phyloP scores from a whole-genome alignment of 2,888 invertebrate genomes.

The Ichneumon xanthorius region DNA sequence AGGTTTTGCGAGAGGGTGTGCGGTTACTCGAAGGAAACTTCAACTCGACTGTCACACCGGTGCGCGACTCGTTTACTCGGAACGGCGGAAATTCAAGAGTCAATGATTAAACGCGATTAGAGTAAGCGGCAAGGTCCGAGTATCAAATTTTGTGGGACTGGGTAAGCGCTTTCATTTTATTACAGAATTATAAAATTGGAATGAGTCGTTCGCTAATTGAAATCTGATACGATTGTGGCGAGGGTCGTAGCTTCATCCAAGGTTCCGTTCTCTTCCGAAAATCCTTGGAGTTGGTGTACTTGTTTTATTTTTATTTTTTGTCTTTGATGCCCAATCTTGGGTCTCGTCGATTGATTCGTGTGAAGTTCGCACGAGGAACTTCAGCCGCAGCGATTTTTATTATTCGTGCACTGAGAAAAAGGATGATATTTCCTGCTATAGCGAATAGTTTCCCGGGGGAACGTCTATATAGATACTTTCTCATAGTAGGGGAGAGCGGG shows the following conservation, averaged over 20 bases:
- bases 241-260: background rate
- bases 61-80: background rate
- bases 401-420: no score
- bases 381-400: background rate
- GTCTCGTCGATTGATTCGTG: no score
- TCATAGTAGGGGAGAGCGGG: no score
- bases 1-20: constrained; percentile 4
- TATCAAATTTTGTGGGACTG: background rate
- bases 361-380: no score
- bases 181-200: background rate
- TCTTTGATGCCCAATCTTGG: no score
- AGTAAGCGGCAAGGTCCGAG: background rate
- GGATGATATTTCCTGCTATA: no score
- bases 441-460: no score
- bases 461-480: no score
- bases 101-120: background rate
- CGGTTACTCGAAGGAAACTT: constrained; percentile 55
- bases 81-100: background rate
- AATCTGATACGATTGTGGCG: background rate
- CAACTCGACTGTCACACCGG: background rate
- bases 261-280: background rate
- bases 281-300: background rate
- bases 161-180: background rate
- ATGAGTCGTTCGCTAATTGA: background rate
- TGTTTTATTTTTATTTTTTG: background rate